Evolutionary conservation across 1,140 invertebrate species (phyloP).

Genomic region (Pararge aegeria): DNA sequence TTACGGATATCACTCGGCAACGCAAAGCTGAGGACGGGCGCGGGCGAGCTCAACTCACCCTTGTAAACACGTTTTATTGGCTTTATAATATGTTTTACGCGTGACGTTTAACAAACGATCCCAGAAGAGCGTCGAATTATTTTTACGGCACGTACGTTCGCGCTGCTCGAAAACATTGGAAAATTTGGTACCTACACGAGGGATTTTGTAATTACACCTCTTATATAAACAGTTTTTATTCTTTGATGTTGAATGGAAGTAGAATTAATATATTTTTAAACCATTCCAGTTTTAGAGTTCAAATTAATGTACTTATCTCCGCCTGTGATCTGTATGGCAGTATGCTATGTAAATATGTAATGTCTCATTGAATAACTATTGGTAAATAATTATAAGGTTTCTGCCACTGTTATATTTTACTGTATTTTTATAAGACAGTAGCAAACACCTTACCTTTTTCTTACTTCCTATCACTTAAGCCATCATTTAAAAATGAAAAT

Average conservation of each 20-base stretch:
- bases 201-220: conserved; percentile 71
- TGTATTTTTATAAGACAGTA: too few species aligned
- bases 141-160: conserved; percentile 73
- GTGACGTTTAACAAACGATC: conserved; percentile 80
- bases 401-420: too few species aligned
- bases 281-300: too few species aligned
- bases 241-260: conserved; percentile 50
- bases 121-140: conserved; percentile 74
- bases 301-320: too few species aligned
- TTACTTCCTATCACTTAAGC: too few species aligned
- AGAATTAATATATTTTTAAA: conserved; percentile 29
- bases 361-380: too few species aligned
- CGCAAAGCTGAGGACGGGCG: conserved; percentile 39
- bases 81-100: conserved; percentile 80
- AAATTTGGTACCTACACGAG: conserved; percentile 65
- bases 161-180: conserved; percentile 62
- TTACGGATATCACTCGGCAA: conserved; percentile 44
- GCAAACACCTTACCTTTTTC: too few species aligned
- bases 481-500: too few species aligned
- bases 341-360: too few species aligned
- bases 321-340: too few species aligned
- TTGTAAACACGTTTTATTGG: conserved; percentile 80
- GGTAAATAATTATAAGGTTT: too few species aligned
- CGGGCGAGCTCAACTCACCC: conserved; percentile 67
- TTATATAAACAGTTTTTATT: conserved; percentile 65